Evolutionary conservation across 2,113 vertebrate genomes (phyloP).

Genomic region (Tonatia bakeri): DNA sequence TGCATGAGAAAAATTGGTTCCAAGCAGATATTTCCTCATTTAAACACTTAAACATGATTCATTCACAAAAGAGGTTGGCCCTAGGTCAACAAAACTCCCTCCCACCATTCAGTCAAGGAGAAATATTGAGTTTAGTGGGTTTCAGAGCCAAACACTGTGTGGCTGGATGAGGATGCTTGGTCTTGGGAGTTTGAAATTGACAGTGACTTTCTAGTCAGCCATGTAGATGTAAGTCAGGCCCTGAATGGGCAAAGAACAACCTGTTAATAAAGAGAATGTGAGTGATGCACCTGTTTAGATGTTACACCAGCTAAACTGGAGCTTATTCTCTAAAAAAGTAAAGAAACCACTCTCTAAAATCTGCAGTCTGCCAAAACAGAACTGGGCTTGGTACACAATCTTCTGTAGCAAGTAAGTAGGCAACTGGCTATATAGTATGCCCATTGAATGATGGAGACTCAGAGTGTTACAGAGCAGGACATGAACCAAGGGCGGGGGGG

Average conservation of each 20-base stretch:
- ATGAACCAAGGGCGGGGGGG: too few relatives aligned
- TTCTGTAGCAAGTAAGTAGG: not conserved
- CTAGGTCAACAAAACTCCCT: not conserved
- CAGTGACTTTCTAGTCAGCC: not conserved
- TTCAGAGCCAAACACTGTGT: not conserved
- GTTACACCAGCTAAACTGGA: not conserved
- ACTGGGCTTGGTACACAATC: not conserved
- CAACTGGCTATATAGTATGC: not conserved
- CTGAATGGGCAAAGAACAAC: not conserved
- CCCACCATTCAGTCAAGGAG: not conserved
- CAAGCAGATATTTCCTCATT: constrained; percentile 9
- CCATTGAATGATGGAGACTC: not conserved
- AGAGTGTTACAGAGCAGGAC: too few relatives aligned
- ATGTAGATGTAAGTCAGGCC: constrained; percentile 4
- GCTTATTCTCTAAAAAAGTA: constrained; percentile 14
- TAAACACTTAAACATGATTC: not conserved
- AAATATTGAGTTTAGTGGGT: not conserved
- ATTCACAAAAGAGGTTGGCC: not conserved
- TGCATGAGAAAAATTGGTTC: not conserved
- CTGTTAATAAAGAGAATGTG: constrained; percentile 16
- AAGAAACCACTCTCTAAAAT: not conserved
- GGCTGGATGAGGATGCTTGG: not conserved
- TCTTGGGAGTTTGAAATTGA: not conserved
- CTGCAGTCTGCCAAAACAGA: not conserved
- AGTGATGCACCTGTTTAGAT: not conserved